Percentiles rank a stretch among this genome's conserved stretches.
Conservation (phyloP, 1,140 invertebrate genomes). For the Calliopsis andreniformis region DNA sequence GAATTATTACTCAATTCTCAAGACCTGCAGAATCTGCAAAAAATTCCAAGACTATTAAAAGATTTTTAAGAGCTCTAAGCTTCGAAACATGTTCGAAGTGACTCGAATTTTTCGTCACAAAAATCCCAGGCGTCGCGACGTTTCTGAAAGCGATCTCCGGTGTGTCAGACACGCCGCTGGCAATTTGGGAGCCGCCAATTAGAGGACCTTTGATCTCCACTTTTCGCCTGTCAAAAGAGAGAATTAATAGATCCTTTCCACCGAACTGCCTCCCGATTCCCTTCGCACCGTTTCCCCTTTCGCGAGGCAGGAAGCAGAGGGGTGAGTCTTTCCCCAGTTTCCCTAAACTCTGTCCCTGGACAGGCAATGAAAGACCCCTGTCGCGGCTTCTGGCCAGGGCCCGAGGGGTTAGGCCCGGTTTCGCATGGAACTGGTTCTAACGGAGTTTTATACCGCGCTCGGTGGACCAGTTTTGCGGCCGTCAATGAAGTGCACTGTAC, state of each 20-base stretch:
- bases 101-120: no score
- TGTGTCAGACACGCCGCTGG: no score
- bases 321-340: not conserved
- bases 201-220: not conserved
- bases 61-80: no score
- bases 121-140: not conserved
- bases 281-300: not conserved
- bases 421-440: constrained; percentile 59
- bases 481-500: constrained; percentile 64
- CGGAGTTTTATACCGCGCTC: constrained; percentile 59
- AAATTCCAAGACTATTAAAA: no score
- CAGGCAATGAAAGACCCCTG: not conserved
- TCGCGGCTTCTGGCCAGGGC: not conserved
- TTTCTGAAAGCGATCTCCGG: not conserved
- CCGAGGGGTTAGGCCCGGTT: constrained; percentile 21
- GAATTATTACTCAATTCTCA: no score
- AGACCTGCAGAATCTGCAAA: no score
- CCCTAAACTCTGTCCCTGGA: not conserved
- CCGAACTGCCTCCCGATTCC: not conserved
- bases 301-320: no score
- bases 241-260: not conserved
- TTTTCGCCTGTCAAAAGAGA: not conserved
- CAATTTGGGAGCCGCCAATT: not conserved
- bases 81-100: no score
- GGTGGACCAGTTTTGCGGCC: constrained; percentile 59